phyloP scores from a whole-genome alignment of 2,888 invertebrate species.

The Julus scanicus region DNA sequence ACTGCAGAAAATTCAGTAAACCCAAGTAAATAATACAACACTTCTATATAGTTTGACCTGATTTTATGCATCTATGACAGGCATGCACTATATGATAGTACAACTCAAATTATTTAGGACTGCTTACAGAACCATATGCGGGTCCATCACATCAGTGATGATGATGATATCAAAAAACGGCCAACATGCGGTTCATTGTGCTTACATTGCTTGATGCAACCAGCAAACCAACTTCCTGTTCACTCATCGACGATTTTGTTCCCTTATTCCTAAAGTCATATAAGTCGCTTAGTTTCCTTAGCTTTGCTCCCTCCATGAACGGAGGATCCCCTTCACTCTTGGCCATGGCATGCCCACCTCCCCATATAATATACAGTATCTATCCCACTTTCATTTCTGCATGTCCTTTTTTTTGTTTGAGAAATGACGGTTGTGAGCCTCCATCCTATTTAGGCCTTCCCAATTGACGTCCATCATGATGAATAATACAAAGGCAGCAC shows the following conservation, averaged over 20 bases:
- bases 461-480: conserved; percentile 52
- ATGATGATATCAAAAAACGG: background rate
- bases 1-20: no score
- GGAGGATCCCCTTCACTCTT: background rate
- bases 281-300: background rate
- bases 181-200: background rate
- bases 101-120: background rate
- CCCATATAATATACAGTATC: background rate
- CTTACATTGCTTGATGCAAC: background rate
- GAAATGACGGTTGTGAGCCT: conserved; percentile 2
- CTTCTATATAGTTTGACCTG: no score
- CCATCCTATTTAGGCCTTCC: conserved; percentile 34
- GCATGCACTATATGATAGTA: no score
- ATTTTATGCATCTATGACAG: no score
- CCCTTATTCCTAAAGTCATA: background rate
- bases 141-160: background rate
- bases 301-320: background rate
- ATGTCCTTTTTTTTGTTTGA: conserved; percentile 16
- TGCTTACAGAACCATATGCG: background rate
- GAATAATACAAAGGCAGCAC: conserved; percentile 49
- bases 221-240: background rate
- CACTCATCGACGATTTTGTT: background rate
- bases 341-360: background rate
- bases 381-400: conserved; percentile 24
- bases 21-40: no score